A percentile compares a stretch with the other conserved stretches of the same genome.
Conservation (phyloP, 1,140 invertebrate species). For the Pseudomyrmex pallidus region DNA sequence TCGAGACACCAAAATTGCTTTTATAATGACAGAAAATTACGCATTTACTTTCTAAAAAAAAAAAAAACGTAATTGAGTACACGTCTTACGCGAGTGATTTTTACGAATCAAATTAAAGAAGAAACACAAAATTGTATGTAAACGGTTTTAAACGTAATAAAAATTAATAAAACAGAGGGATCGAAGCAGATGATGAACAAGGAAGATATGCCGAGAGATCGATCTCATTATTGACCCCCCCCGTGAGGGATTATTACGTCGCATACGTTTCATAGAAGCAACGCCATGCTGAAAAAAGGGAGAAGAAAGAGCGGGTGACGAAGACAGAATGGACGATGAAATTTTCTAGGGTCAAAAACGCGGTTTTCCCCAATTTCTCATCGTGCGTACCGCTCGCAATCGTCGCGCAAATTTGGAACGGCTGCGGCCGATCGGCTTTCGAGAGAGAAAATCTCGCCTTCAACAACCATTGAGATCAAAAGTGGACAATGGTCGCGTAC, state of each 20-base stretch:
- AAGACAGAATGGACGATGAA: background rate
- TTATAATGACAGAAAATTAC: background rate
- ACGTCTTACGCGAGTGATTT: no score
- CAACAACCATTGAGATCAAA: constrained; percentile 36
- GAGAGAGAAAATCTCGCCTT: constrained; percentile 64
- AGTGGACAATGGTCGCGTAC: constrained; percentile 78
- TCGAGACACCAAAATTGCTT: background rate
- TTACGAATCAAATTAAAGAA: background rate
- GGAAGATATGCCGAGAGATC: no score
- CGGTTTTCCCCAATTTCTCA: constrained; percentile 62
- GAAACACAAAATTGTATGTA: background rate
- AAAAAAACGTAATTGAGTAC: no score
- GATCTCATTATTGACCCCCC: no score
- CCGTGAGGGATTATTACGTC: no score
- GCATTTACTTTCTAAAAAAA: background rate
- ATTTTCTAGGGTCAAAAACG: constrained; percentile 58
- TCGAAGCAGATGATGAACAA: no score
- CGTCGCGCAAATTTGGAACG: constrained; percentile 29
- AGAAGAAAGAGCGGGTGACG: no score
- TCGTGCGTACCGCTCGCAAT: background rate
- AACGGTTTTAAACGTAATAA: background rate
- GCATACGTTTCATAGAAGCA: no score
- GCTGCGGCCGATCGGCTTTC: constrained; percentile 53
- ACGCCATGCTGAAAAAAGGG: no score
- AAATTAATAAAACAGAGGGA: no score